A percentile compares a stretch with the other conserved stretches of the same genome.
Evolutionary conservation across 1,140 invertebrate species (phyloP).

Genomic region (Oryctes rhinoceros): DNA sequence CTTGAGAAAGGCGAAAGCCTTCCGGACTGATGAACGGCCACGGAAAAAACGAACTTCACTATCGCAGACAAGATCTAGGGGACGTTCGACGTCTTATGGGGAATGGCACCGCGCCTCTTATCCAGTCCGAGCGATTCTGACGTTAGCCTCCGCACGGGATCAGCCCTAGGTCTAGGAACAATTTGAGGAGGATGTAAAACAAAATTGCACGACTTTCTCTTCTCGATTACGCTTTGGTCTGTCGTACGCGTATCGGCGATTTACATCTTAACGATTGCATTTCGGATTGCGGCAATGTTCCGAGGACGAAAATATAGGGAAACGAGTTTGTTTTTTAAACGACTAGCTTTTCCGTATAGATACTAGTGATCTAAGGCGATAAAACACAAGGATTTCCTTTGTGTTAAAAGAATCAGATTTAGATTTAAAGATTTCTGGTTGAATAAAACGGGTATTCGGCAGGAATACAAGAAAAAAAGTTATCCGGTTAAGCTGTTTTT

Average conservation of each 20-base stretch:
- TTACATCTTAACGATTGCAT: conserved; percentile 37
- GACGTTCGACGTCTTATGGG: background rate
- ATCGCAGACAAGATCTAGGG: conserved; percentile 30
- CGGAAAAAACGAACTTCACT: conserved; percentile 11
- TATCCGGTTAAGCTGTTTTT: conserved; percentile 3
- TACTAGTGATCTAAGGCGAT: conserved; percentile 8
- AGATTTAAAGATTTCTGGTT: conserved; percentile 26
- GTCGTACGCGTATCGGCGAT: conserved; percentile 27
- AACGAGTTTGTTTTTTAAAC: conserved; percentile 25
- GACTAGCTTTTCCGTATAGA: conserved; percentile 29
- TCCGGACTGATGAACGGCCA: conserved; percentile 19
- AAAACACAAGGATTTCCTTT: conserved; percentile 30
- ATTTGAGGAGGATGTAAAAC: conserved; percentile 34
- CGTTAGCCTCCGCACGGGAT: background rate
- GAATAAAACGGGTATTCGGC: background rate
- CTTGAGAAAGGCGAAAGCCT: conserved; percentile 17
- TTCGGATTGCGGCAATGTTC: conserved; percentile 32
- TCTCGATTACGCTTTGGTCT: conserved; percentile 30
- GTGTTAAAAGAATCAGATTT: conserved; percentile 37
- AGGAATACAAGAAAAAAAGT: background rate
- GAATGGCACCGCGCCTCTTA: background rate
- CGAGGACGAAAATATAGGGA: background rate
- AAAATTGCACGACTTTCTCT: conserved; percentile 37
- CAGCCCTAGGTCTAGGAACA: conserved; percentile 12
- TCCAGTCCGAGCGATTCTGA: background rate